Base-by-base conservation (phyloP, 2,888 invertebrate species). In the Nomada fabriciana region DNA sequence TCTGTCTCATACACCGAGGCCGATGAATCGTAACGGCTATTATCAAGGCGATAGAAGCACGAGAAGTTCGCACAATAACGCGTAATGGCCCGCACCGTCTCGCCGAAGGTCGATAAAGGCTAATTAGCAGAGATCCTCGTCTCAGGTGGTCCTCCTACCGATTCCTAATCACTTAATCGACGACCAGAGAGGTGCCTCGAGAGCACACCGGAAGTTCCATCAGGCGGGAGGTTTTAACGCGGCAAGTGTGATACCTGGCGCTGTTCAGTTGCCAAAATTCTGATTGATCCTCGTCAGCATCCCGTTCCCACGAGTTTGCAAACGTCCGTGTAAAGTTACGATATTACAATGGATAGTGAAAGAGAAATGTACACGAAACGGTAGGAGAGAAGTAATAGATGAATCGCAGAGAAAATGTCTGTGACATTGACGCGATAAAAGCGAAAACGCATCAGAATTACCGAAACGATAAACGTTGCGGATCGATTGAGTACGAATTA, bases 71-170 rank as follows among this genome's bases (percentile, higher is more conserved):
- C 81, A 80, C 81, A 88, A 86, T 88, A 85, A 79, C 69, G 76
- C 76, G 76, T 82, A 86, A 86, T 86, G 76, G 85, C 63, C 74
- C 72, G 29, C 63, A 57, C 83, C 76, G 74, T 73, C 71, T 73
- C 73, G 60, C 36, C 71, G 25, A 63, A 57, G 78, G 63, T 84
- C 83, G 82, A 87, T 86, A 82, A 84, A 80, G 79, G 75, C 80
- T 84, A 87, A 86, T 84, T 86, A 88, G 75, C 65, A 55, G 80
- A 77, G 86, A 84, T 82, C 80, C 82, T 81, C 79, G 84, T 79
- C 76, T 73, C 82, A 84, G 75, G 68, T 82, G 76, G 76, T 73
- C 67, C 72, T 75, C 59, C 79, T 23, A 55, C 71, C 75, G 74
- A 78, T 85, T 79, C 72, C 80, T 84, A 83, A 85, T 86, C 80